Evolutionary conservation across 1,140 invertebrate genomes (phyloP).

Genomic region (Rhopalosiphum maidis): DNA sequence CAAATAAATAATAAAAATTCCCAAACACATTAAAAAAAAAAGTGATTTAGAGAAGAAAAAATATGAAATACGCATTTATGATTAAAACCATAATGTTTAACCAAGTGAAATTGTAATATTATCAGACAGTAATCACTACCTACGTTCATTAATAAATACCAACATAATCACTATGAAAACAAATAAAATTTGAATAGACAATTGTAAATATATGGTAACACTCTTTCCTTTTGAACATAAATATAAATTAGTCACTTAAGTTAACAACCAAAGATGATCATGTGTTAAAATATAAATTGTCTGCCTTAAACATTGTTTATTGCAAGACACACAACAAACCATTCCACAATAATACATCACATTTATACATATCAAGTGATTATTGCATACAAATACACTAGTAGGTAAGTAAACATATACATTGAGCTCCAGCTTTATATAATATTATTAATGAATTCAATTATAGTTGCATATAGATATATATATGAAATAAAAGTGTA

Average conservation of each 20-base stretch:
- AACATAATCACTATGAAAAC: not conserved
- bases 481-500: not conserved
- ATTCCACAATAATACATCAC: not conserved
- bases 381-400: slow-evolving; percentile 26
- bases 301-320: not conserved
- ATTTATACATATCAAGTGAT: not conserved
- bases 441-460: not conserved
- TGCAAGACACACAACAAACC: not conserved
- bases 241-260: slow-evolving; percentile 11
- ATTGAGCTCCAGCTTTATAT: slow-evolving; percentile 8
- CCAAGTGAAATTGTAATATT: slow-evolving; percentile 2
- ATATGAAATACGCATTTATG: not conserved
- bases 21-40: not conserved
- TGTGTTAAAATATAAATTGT: not conserved
- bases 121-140: not conserved
- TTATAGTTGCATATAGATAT: not conserved
- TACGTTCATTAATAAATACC: not conserved
- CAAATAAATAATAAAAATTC: not conserved
- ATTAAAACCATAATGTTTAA: not conserved
- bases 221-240: not conserved
- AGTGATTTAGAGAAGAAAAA: not conserved
- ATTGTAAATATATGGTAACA: slow-evolving; percentile 45
- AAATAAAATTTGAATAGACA: not conserved
- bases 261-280: slow-evolving; percentile 19
- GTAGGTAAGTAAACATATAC: not conserved